Base-by-base conservation (phyloP, 2,888 invertebrate genomes). In the Drosophila aldrichi region DNA sequence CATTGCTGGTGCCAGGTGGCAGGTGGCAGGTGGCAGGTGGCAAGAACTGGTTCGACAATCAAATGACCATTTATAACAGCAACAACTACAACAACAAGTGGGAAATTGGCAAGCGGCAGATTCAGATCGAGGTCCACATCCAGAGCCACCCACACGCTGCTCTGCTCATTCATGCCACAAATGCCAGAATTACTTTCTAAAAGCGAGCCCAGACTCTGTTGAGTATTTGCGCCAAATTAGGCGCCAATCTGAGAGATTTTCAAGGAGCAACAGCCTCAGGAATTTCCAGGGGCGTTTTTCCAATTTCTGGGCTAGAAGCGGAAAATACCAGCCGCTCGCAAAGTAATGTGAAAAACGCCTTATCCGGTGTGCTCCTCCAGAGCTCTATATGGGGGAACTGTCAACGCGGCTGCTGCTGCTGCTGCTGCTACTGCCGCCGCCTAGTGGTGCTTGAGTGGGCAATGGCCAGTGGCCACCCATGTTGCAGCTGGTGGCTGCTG, bases 231-330 rank as follows among this genome's bases (percentile, higher is more conserved):
- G 76, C 83, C 87, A 87, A 87, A 89, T 87, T 89, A 76, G 88
- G 87, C 89, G 89, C 89, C 89, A 85, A 89, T 78, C 82, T 70
- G 46, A 22, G 34, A 54, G 55, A 57, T 59, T 54, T 65, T 20
- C 41, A 55, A 32, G 43, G 20, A 22, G 56, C 52, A 22, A 9
- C 52, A 46, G 8, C 68, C 34, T 55, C 77, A 78, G 86, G 88
- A 86, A 83, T 85, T 81, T 82, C 81, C 79, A 82, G 82, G 89
- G 87, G 87, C 88, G 89, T 87, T 83, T 83, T 87, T 89, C 85
- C 85, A 89, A 89, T 87, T 87, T 87, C 81, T 81, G 46, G 56
- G 36, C 56, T 70, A 72, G 54, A 32, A 9, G 52, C 57, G 40
- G 57, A 62, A 64, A 54, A 54, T 54, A 80, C 78, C 81, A 77